Base-by-base conservation (phyloP, 2,888 invertebrate species). In the Pammene aurita region DNA sequence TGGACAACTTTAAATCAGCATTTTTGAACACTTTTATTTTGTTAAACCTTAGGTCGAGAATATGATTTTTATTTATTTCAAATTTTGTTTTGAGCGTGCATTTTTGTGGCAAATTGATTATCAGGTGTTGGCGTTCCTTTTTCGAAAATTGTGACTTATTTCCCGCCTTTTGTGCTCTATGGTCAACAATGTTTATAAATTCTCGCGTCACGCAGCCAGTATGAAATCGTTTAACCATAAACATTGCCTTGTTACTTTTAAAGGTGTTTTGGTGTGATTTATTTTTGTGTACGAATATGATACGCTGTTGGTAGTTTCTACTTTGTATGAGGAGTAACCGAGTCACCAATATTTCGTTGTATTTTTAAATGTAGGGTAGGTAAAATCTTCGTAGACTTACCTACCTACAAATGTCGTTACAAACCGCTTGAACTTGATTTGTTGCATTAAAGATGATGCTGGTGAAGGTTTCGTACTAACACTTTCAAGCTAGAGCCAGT, bases 91-190 rank as follows among this genome's bases (percentile, higher is more conserved):
- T 76, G 73, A 78, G 74, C 78, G 77, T 80, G 74, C 74, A 79
- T 76, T 82, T 84, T 85, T 82, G 85, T 82, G 85, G 86, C 74
- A 78, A 89, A 90, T 89, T 88, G 89, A 89, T 89, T 89, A 88
- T 83, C 80, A 83, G 80, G 80, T 86, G 84, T 52, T 69, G 54
- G 65, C 64, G 60, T 69, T 60, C 65, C 46, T 46, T 69, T 69
- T 69, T 65, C 54, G 64, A 65, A 64, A 69, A 69, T 68, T 68
- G 69, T 69, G 69, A 69, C 69, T 69, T 69, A 69, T 65, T 68
- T 56, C 68, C 50, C 66, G 61, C 65, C 60, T 57, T 44, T 69
- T 65, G 65, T 69, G 46, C 60, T 69, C 65, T 69, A 65, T 69
- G 65, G 69, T 34, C 67, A 56, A 69, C 64, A 69, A 65, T 68